These are phyloP conservation scores for Cordilura impudica DNA, from an alignment of 2,888 invertebrate genomes.

Conservation along the genomic window DNA sequence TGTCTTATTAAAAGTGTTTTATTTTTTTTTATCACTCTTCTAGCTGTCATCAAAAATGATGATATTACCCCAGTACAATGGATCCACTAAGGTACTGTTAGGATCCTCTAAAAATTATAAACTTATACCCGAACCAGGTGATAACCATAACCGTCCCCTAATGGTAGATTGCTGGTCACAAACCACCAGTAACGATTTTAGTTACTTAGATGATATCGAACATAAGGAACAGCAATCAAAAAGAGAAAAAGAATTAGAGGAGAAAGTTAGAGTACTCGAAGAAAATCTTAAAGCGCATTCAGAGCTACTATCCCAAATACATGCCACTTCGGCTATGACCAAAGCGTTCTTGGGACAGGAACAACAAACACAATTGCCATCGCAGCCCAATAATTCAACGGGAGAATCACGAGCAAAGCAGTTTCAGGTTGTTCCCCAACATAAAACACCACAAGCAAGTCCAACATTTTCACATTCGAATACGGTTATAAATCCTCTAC, in stretches of 20 bases:
- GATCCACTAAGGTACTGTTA: not conserved
- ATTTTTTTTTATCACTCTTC: too few species aligned
- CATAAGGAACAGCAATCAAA: slow-evolving; percentile 62
- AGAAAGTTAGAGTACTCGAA: slow-evolving; percentile 69
- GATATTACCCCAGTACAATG: not conserved
- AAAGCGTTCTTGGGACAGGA: slow-evolving; percentile 25
- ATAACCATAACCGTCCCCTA: slow-evolving; percentile 60
- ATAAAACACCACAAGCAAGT: slow-evolving; percentile 6
- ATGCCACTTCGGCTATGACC: slow-evolving; percentile 57
- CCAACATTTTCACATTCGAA: slow-evolving; percentile 21
- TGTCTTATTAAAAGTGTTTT: too few species aligned
- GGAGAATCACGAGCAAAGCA: slow-evolving; percentile 34
- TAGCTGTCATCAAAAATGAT: too few species aligned
- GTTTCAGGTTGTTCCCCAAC: slow-evolving; percentile 59
- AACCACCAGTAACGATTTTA: slow-evolving; percentile 68
- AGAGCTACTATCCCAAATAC: slow-evolving; percentile 69
- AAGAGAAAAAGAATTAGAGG: slow-evolving; percentile 64
- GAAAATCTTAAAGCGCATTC: slow-evolving; percentile 68
- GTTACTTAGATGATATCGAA: slow-evolving; percentile 53
- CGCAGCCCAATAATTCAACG: slow-evolving; percentile 7
- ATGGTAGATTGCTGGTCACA: slow-evolving; percentile 71
- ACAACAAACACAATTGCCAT: slow-evolving; percentile 10
- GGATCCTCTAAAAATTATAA: slow-evolving; percentile 39
- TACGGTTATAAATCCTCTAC: slow-evolving; percentile 50
- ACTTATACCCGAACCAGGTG: slow-evolving; percentile 23